Base-by-base conservation (phyloP, 1,140 invertebrate genomes). In the Drosophila watanabei region DNA sequence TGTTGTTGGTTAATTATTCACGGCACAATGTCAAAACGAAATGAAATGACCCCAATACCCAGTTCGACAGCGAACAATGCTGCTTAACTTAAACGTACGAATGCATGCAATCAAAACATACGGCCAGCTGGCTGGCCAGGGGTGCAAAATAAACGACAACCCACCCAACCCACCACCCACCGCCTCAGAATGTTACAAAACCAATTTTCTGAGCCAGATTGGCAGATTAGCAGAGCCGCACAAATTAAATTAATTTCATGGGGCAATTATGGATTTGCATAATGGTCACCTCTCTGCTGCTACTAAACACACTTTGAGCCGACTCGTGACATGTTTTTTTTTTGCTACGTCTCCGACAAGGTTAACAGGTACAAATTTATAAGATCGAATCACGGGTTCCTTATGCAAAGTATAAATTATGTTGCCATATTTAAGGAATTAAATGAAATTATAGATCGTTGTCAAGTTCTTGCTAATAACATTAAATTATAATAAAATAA, bases 1-100 rank as follows among this genome's bases (percentile, higher is more conserved):
- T 57, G 33, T 48, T 72, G 49, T 64, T 62, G 72, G 75, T 86
- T 86, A 86, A 86, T 84, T 79, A 79, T 79, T 79, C 77, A 80
- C 76, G 60, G 68, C 56, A 79, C n/a, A 79, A 79, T 79, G 76
- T 61, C 77, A 79, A 64, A 79, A 61, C 77, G 77, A 80, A 79
- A 37, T 80, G 77, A 79, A 79, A 43, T 80, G 77, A 80, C 77
- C 77, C 77, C 57, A 57, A 80, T 80, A 61, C 66, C 66, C 16
- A 72, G 69, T 72, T 79, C 52, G 77, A 79, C 76, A 79, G 52
- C 65, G 58, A 79, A 79, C 76, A 79, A 73, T 63, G 76, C 60
- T 73, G 49, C 77, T 79, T 80, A 80, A 80, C 77, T 64, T 79
- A 80, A 80, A 63, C 77, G 68, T 79, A 73, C 68, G 60, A 65